Evolutionary conservation across 2,888 invertebrate species (phyloP).

Genomic region (Cryptocephalus primarius): DNA sequence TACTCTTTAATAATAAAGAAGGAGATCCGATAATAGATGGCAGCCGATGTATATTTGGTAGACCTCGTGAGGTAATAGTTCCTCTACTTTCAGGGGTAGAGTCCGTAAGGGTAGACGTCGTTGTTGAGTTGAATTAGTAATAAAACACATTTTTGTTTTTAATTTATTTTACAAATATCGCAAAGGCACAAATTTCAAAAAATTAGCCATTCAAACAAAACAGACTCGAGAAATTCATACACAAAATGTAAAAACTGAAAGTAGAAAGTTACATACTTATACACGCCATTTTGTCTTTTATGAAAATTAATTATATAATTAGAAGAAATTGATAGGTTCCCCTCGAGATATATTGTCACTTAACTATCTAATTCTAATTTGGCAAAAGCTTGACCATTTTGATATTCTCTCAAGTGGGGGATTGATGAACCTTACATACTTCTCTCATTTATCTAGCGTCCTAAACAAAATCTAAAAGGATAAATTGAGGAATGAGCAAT

Average conservation of each 20-base stretch:
- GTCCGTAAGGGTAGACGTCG: too few relatives aligned
- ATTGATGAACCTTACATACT: background rate
- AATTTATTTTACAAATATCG: conserved; percentile 32
- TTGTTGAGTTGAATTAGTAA: too few relatives aligned
- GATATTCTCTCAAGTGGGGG: conserved; percentile 9
- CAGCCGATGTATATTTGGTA: too few relatives aligned
- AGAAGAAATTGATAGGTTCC: background rate
- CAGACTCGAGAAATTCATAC: conserved; percentile 14
- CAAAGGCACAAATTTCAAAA: conserved; percentile 35
- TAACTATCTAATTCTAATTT: conserved; percentile 5
- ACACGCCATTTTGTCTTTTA: conserved; percentile 7
- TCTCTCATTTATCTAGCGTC: background rate
- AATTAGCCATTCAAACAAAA: conserved; percentile 28
- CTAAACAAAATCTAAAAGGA: background rate
- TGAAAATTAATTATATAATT: background rate
- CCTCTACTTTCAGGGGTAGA: too few relatives aligned
- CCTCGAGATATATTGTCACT: conserved; percentile 1
- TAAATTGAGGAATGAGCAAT: background rate
- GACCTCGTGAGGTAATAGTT: too few relatives aligned
- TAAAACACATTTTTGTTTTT: conserved; percentile 5
- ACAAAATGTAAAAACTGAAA: conserved; percentile 5
- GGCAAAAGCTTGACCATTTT: conserved; percentile 4
- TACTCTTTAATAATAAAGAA: too few relatives aligned
- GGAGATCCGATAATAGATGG: too few relatives aligned
- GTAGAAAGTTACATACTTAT: conserved; percentile 3